Conservation (phyloP, 2,888 invertebrate species). For the Agrochola lychnidis region DNA sequence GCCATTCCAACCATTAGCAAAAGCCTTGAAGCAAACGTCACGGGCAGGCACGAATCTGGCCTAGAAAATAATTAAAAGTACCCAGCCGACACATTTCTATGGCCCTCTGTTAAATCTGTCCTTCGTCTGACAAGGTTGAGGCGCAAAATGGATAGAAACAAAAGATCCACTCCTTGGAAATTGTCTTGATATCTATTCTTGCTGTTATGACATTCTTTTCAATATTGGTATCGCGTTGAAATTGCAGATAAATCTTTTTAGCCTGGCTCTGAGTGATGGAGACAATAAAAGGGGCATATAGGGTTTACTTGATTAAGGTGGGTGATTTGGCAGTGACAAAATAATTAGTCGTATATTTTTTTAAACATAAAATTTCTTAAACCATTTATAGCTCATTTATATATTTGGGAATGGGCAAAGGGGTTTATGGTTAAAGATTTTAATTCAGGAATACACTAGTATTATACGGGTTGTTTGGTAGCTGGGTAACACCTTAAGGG, state of each 20-base stretch:
- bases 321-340: no score
- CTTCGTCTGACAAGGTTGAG: slow-evolving; percentile 61
- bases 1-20: slow-evolving; percentile 15
- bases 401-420: no score
- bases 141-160: slow-evolving; percentile 19
- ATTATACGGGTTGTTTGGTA: no score
- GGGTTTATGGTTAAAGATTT: no score
- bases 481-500: no score
- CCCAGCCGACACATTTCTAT: slow-evolving; percentile 61
- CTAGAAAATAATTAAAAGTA: slow-evolving; percentile 65
- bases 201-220: background rate
- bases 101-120: slow-evolving; percentile 61
- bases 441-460: no score
- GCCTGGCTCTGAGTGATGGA: background rate
- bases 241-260: background rate
- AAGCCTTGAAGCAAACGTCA: slow-evolving; percentile 38
- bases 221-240: background rate
- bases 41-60: slow-evolving; percentile 44
- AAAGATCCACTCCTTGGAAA: slow-evolving; percentile 23
- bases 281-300: background rate
- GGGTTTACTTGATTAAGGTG: no score
- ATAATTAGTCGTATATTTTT: no score
- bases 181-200: background rate
- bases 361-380: no score
- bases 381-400: no score